Evolutionary conservation across 2,797 vertebrate genomes (phyloP), one percentile per base, ranked within the genome.

Genomic region (Enteromius treurensis): DNA sequence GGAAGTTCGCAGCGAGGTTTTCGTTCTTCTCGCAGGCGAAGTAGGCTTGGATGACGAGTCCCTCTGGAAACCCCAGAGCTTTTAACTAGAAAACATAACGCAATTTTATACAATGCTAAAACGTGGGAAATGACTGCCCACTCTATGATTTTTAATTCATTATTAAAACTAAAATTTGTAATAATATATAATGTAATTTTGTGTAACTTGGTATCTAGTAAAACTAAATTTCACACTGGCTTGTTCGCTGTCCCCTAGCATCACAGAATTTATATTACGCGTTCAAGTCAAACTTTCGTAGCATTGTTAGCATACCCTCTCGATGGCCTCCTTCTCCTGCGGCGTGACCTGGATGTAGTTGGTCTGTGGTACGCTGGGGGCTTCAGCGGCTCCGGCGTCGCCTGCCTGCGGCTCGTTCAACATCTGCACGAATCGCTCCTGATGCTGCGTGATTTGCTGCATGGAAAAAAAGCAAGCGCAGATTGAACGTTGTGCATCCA

Each of bases 21-120:
- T 95, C 95, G 1, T 95, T 95, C 89, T 95, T 95, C 91, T 95
- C 95, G 32, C 95, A 95, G 71, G 95, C 94, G 3, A 95, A 95
- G 87, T 95, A 95, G 32, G 95, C 95, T 90, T 95, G 95, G 86
- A 95, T 95, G 85, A 95, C 95, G 70, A 95, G 92, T 77, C 94
- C 95, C 83, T 95, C 95, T 11, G 95, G 94, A 84, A 95, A 95
- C 7, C 94, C 95, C 90, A 95, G 86, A 0, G 94, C 95, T 93
- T 95, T 95, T 92, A 95, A 93, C 95, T 95, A 89, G 40, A 93
- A 86, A 65, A 86, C 23, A 84, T 2, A 40, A 79, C 40, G 0
- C 29, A 32, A 32, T 3, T 64, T 32, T 8, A 32, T 29, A 15
- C 26, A 32, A 64, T 7, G 26, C 6, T 62, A 29, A 62, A 62